Percentiles rank a stretch among this genome's conserved stretches.
Conservation (phyloP, 2,888 invertebrate genomes). For the Andrena flavipes region DNA sequence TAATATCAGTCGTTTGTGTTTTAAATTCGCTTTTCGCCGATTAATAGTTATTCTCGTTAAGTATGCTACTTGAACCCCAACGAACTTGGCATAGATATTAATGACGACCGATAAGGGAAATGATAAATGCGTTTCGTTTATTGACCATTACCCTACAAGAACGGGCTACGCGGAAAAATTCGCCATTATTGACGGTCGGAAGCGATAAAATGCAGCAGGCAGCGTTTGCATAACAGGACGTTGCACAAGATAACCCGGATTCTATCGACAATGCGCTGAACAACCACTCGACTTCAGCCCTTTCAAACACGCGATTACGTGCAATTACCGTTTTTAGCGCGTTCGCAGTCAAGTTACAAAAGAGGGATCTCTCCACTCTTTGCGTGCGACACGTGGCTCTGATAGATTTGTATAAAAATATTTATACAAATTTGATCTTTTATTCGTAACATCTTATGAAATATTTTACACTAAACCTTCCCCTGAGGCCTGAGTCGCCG, state of each 20-base stretch:
- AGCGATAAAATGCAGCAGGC: neutral
- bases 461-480: no score
- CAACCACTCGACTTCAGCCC: constrained; percentile 31
- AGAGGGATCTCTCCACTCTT: neutral
- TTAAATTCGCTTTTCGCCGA: neutral
- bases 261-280: constrained; percentile 40
- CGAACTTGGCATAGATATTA: neutral
- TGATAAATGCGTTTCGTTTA: neutral
- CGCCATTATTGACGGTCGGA: neutral
- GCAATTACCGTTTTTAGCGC: constrained; percentile 30
- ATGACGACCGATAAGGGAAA: neutral
- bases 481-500: no score
- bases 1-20: no score
- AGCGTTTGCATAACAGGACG: constrained; percentile 44
- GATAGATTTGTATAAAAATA: no score
- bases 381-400: no score
- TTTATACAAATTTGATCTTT: no score
- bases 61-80: neutral
- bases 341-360: constrained; percentile 10
- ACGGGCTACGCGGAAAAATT: neutral
- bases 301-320: constrained; percentile 26
- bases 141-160: neutral
- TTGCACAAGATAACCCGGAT: constrained; percentile 44
- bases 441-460: no score
- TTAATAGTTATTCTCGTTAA: neutral